Evolutionary conservation across 2,113 vertebrate genomes (phyloP), one percentile per base, ranked within the genome.

Genomic region (Amazona guildingii): DNA sequence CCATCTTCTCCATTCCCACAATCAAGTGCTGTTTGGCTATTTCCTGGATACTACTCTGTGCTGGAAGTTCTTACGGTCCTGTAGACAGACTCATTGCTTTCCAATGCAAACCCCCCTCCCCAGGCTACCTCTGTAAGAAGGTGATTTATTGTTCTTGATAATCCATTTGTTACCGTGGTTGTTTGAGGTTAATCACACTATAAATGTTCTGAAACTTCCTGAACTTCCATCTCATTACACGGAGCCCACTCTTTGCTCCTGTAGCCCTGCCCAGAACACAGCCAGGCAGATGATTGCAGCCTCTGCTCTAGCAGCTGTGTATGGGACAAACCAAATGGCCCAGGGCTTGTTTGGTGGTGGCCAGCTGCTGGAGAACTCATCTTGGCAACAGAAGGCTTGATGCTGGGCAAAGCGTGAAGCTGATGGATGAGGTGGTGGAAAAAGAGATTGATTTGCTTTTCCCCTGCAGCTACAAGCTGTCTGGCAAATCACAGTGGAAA

Each of bases 341-440:
- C 14, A 46, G 88, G 88, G 94, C 89, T 93, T 23, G 31, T 62
- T 62, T 2, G 4, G 62, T 51, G 48, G 88, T 55, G 76, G 73
- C 68, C 84, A 78, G 6, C 72, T 87, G 91, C 86, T 73, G 92
- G 55, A 90, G 92, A 84, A 28, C 83, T 70, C 46, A 3, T 57
- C 64, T 24, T 92, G 94, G 83, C 95, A 94, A 69, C 29, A 17
- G 21, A 11, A 57, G 55, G 81, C 85, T 94, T 9, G 33, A 82
- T 81, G 83, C 35, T 4, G 72, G 80, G 44, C 2, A 0, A 73
- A 90, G 81, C 16, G 5, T 8, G 52, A 77, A 90, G 67, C 89
- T 96, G 96, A 92, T 77, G 85, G 92, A 94, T 90, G 92, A 88
- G 74, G 39, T 37, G 74, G 73, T 83, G 77, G 93, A 95, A 94